phyloP scores from a whole-genome alignment of 2,113 vertebrate species.

The Hymenochirus boettgeri region DNA sequence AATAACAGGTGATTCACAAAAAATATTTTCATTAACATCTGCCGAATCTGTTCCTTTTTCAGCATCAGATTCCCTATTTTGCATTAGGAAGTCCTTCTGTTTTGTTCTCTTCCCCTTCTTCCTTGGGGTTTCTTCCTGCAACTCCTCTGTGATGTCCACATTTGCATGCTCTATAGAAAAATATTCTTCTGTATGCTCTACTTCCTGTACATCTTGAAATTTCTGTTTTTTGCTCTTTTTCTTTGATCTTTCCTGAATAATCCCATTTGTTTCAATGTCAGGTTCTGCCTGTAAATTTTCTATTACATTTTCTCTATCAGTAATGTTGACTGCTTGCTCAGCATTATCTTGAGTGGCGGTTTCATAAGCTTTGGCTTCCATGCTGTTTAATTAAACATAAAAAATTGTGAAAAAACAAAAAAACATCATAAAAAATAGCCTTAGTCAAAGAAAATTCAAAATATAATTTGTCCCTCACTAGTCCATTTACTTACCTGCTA shows the following conservation, averaged over 20 bases:
- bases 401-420: too few relatives aligned
- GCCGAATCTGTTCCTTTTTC: not conserved
- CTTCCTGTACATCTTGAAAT: constrained; percentile 19
- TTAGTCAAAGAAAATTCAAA: too few relatives aligned
- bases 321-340: not conserved
- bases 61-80: not conserved
- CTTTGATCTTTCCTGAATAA: constrained; percentile 38
- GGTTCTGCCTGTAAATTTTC: constrained; percentile 41
- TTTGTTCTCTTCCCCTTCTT: constrained; percentile 60
- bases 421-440: too few relatives aligned
- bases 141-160: constrained; percentile 21
- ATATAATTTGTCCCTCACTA: too few relatives aligned
- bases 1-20: constrained; percentile 24
- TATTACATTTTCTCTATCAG: not conserved
- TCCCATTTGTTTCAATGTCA: constrained; percentile 5
- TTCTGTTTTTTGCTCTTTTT: constrained; percentile 62
- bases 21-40: constrained; percentile 18
- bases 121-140: constrained; percentile 47
- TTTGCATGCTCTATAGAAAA: constrained; percentile 18
- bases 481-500: too few relatives aligned
- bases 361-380: constrained; percentile 47
- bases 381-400: too few relatives aligned
- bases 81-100: not conserved
- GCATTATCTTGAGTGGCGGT: not conserved
- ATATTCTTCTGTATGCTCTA: not conserved